Percentiles rank a stretch among this genome's conserved stretches.
These are phyloP conservation scores for Buceros bicornis DNA, from an alignment of 2,797 vertebrate genomes.

Conservation along the genomic window DNA sequence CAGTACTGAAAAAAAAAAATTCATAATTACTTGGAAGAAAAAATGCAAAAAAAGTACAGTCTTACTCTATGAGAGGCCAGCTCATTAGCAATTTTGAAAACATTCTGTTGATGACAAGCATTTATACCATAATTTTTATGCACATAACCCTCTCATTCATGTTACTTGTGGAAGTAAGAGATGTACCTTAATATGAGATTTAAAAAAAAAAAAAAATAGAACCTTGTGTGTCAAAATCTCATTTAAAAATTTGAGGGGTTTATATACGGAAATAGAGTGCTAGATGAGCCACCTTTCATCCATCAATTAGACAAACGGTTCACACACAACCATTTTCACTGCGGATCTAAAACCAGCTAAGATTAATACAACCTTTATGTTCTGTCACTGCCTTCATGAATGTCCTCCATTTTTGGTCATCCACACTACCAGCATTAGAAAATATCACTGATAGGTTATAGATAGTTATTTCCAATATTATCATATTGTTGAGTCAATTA, in stretches of 20 bases:
- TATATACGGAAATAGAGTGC: neutral
- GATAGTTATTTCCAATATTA: neutral
- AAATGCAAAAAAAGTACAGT: neutral
- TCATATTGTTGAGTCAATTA: neutral
- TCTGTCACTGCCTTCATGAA: neutral
- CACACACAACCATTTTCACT: neutral
- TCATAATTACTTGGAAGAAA: neutral
- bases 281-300: neutral
- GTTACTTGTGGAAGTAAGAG: neutral
- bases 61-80: neutral
- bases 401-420: neutral
- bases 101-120: neutral
- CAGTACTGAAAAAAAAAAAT: neutral
- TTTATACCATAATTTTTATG: neutral
- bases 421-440: neutral
- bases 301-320: neutral
- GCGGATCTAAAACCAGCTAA: neutral
- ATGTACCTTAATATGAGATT: neutral
- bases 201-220: neutral
- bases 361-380: neutral
- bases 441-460: neutral
- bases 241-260: fast-evolving
- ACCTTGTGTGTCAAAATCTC: neutral
- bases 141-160: neutral
- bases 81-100: neutral